Evolutionary conservation across 1,140 invertebrate species (phyloP).

Genomic region (Drosophila equinoxialis): DNA sequence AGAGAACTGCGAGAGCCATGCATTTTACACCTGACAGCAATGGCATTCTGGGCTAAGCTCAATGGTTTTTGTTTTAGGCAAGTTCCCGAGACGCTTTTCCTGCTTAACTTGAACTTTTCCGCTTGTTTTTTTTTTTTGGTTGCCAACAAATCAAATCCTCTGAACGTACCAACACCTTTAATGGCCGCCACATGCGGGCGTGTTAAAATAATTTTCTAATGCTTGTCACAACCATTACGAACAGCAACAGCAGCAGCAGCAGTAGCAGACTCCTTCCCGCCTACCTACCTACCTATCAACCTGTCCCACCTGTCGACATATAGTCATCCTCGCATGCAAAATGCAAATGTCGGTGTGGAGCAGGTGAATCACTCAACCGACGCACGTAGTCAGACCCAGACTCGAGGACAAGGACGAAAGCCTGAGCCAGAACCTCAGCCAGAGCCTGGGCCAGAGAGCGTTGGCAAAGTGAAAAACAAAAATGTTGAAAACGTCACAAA

Average conservation of each 20-base stretch:
- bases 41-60: slow-evolving; percentile 50
- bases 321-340: slow-evolving; percentile 41
- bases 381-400: slow-evolving; percentile 39
- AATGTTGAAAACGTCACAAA: slow-evolving; percentile 53
- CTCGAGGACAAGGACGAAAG: slow-evolving; percentile 30
- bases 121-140: slow-evolving; percentile 25
- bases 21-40: slow-evolving; percentile 63
- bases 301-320: slow-evolving; percentile 11
- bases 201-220: slow-evolving; percentile 58
- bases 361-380: slow-evolving; percentile 60
- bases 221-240: slow-evolving; percentile 59
- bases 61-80: slow-evolving; percentile 26
- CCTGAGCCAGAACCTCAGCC: neutral
- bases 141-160: slow-evolving; percentile 65
- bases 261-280: neutral
- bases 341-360: slow-evolving; percentile 50
- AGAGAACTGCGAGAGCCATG: slow-evolving; percentile 33
- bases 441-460: slow-evolving; percentile 12
- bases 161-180: slow-evolving; percentile 53
- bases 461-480: slow-evolving; percentile 50
- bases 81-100: neutral
- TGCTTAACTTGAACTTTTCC: slow-evolving; percentile 14
- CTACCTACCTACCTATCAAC: neutral
- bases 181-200: slow-evolving; percentile 59
- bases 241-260: slow-evolving; percentile 30